Percentiles rank a stretch among this genome's conserved stretches.
These are phyloP conservation scores for Melolontha melolontha DNA, from an alignment of 2,888 invertebrate species.

Conservation along the genomic window DNA sequence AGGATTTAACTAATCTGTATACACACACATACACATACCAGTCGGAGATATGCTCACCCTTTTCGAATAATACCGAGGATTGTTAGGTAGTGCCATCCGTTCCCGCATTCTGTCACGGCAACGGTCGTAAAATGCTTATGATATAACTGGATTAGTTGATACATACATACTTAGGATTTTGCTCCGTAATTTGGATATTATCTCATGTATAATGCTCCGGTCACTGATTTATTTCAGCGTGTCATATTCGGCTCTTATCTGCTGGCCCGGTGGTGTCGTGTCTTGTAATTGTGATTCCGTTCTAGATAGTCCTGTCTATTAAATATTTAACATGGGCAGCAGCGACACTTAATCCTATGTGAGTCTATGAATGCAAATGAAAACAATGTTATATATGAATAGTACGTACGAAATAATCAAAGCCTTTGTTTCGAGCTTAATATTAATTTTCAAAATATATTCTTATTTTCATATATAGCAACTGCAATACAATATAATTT, in stretches of 20 bases:
- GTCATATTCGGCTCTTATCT: constrained; percentile 26
- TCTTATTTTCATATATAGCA: too few relatives aligned
- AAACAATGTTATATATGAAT: too few relatives aligned
- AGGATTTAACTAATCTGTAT: constrained; percentile 60
- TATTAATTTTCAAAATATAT: too few relatives aligned
- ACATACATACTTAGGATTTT: constrained; percentile 38
- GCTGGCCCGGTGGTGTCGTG: background rate
- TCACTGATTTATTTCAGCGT: constrained; percentile 38
- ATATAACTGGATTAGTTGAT: constrained; percentile 52
- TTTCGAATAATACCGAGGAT: constrained; percentile 51
- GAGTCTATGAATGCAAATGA: too few relatives aligned
- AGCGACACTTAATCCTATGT: too few relatives aligned
- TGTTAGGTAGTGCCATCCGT: constrained; percentile 35
- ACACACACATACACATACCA: constrained; percentile 53
- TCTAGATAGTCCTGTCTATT: too few relatives aligned
- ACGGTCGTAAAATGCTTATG: constrained; percentile 55
- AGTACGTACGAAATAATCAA: too few relatives aligned
- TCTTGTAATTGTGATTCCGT: constrained; percentile 24
- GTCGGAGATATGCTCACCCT: constrained; percentile 53
- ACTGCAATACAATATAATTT: too few relatives aligned
- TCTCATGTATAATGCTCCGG: constrained; percentile 35
- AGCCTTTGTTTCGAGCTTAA: too few relatives aligned
- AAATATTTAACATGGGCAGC: too few relatives aligned
- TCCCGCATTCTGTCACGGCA: constrained; percentile 49
- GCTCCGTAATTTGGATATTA: constrained; percentile 42